phyloP scores from a whole-genome alignment of 2,797 vertebrate species.

The Brachyalestes nurse region DNA sequence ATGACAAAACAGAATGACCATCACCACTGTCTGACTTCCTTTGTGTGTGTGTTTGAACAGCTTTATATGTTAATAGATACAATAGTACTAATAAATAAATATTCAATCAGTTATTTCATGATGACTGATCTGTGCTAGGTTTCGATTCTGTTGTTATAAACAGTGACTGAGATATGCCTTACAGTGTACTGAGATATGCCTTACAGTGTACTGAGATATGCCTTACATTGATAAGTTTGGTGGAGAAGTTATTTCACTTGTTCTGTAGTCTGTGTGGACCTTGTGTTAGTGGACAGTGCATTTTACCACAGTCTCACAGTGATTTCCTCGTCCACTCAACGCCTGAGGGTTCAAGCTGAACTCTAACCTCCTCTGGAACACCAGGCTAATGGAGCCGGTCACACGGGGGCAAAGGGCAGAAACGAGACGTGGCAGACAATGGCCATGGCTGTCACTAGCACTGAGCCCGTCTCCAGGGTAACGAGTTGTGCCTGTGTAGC shows the following conservation, averaged over 20 bases:
- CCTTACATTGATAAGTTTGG: too few species aligned
- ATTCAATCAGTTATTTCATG: too few species aligned
- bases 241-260: constrained; percentile 1
- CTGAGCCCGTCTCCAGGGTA: constrained; percentile 1
- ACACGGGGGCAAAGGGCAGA: constrained; percentile 11
- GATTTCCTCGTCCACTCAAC: constrained; percentile 12
- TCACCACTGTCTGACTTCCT: constrained; percentile 3
- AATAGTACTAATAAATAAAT: too few species aligned
- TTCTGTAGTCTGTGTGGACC: not conserved
- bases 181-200: too few species aligned
- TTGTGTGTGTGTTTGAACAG: too few species aligned
- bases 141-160: too few species aligned
- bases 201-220: too few species aligned
- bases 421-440: not conserved
- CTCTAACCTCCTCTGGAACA: constrained; percentile 41
- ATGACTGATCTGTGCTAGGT: too few species aligned
- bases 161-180: too few species aligned
- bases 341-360: constrained; percentile 23
- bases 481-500: constrained; percentile 59
- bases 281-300: constrained; percentile 26
- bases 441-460: constrained; percentile 18
- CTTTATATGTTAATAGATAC: too few species aligned
- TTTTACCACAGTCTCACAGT: constrained; percentile 27
- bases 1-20: not conserved
- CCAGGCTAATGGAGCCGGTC: constrained; percentile 41